Conservation (phyloP, 2,888 invertebrate species). For the Euproctis similis region DNA sequence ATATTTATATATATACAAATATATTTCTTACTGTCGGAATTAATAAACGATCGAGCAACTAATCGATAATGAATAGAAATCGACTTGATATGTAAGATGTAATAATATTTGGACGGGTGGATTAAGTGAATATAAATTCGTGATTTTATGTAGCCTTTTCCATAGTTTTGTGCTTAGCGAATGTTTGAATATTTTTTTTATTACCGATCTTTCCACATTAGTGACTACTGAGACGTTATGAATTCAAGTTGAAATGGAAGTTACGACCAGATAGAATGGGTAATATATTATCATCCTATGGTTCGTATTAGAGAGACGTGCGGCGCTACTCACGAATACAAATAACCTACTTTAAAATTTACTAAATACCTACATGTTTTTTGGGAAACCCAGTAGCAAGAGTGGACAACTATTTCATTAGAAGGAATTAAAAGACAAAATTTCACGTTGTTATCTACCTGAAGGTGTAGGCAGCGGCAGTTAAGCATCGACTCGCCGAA, state of each 20-base stretch:
- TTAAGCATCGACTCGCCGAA: no score
- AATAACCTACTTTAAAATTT: constrained; percentile 34
- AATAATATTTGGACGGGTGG: constrained; percentile 44
- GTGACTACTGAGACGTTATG: constrained; percentile 31
- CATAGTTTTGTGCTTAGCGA: constrained; percentile 32
- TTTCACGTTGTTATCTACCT: no score
- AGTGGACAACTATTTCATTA: constrained; percentile 42
- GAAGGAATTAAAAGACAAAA: constrained; percentile 50
- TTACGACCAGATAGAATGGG: constrained; percentile 25
- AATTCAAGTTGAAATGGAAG: constrained; percentile 18
- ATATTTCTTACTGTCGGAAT: constrained; percentile 34
- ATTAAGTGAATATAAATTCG: constrained; percentile 39
- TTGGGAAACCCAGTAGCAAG: constrained; percentile 45
- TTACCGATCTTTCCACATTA: constrained; percentile 43
- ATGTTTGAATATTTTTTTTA: constrained; percentile 43
- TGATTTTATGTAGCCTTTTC: constrained; percentile 41
- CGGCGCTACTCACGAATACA: constrained; percentile 30
- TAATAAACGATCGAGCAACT: constrained; percentile 42
- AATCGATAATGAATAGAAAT: constrained; percentile 60
- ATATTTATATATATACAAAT: constrained; percentile 27
- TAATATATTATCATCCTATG: constrained; percentile 27
- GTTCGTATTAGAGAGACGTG: constrained; percentile 17
- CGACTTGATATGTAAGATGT: constrained; percentile 36
- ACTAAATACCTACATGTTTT: constrained; percentile 29
- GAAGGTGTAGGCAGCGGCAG: no score